A percentile compares a stretch with the other conserved stretches of the same genome.
Evolutionary conservation across 2,888 invertebrate species (phyloP).

Genomic region (Eilema caniola): DNA sequence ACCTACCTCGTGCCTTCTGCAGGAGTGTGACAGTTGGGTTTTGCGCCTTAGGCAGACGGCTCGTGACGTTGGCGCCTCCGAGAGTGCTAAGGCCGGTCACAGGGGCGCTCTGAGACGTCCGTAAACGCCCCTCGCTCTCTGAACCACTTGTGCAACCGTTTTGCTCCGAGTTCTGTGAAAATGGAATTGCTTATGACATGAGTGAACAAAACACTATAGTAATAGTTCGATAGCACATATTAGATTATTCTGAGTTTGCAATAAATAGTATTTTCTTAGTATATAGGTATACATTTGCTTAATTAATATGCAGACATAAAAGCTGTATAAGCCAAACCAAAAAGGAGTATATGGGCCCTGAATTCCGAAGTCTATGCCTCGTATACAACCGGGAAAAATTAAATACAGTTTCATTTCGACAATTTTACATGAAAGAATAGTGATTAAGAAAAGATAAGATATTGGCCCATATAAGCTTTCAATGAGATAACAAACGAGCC

Average conservation of each 20-base stretch:
- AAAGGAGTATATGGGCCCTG: no score
- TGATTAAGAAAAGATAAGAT: neutral
- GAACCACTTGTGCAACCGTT: constrained; percentile 83
- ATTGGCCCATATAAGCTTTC: neutral
- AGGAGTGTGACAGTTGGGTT: constrained; percentile 95
- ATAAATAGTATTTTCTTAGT: no score
- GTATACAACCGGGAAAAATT: no score
- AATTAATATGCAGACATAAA: no score
- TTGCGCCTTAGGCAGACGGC: constrained; percentile 91
- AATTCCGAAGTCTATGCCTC: no score
- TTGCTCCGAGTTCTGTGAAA: constrained; percentile 70
- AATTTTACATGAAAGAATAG: no score
- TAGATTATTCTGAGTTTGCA: neutral
- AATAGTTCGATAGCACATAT: neutral
- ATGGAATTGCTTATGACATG: constrained; percentile 7
- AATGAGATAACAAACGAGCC: neutral
- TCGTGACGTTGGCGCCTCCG: constrained; percentile 81
- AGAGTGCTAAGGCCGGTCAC: constrained; percentile 84
- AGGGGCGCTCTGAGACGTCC: constrained; percentile 89
- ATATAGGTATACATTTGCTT: no score
- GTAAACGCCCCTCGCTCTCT: constrained; percentile 78
- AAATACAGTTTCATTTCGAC: no score
- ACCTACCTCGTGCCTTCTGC: constrained; percentile 94
- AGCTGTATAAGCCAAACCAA: no score
- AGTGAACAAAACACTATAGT: neutral